phyloP scores from a whole-genome alignment of 1,140 invertebrate species.

The Tetraneura akinire region DNA sequence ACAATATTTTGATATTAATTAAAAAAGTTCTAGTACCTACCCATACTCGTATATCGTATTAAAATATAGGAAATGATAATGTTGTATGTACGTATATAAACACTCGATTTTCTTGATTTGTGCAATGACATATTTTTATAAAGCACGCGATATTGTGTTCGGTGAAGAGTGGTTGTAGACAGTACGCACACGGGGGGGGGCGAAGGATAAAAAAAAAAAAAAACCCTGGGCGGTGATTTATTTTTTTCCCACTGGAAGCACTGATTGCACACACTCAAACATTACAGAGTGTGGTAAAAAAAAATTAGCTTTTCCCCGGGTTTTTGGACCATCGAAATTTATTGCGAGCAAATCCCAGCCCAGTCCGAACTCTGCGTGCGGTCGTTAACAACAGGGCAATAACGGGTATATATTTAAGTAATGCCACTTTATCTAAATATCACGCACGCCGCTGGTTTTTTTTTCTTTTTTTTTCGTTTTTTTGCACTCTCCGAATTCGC shows the following conservation, averaged over 20 bases:
- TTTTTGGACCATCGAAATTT: conserved; percentile 39
- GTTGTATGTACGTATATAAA: too few relatives aligned
- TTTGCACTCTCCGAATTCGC: neutral
- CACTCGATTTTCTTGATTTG: too few relatives aligned
- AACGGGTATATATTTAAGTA: conserved; percentile 39
- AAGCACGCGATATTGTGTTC: neutral
- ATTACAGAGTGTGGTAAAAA: conserved; percentile 31
- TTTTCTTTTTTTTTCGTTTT: neutral
- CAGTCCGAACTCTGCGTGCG: conserved; percentile 13
- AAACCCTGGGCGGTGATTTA: conserved; percentile 35
- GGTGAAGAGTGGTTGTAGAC: neutral
- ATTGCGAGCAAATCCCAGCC: conserved; percentile 33
- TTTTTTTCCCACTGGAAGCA: neutral
- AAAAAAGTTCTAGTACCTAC: too few relatives aligned
- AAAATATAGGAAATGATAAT: too few relatives aligned
- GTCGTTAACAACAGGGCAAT: conserved; percentile 48
- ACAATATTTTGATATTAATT: too few relatives aligned
- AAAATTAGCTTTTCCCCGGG: conserved; percentile 45
- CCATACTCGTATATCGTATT: too few relatives aligned
- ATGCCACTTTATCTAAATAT: conserved; percentile 48
- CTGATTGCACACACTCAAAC: conserved; percentile 34
- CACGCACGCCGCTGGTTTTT: neutral
- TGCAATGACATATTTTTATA: neutral
- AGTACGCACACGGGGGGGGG: too few relatives aligned
- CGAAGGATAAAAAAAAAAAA: neutral